A percentile compares a stretch with the other conserved stretches of the same genome.
Evolutionary conservation across 2,113 vertebrate genomes (phyloP).

Genomic region (Entosphenus tridentatus): DNA sequence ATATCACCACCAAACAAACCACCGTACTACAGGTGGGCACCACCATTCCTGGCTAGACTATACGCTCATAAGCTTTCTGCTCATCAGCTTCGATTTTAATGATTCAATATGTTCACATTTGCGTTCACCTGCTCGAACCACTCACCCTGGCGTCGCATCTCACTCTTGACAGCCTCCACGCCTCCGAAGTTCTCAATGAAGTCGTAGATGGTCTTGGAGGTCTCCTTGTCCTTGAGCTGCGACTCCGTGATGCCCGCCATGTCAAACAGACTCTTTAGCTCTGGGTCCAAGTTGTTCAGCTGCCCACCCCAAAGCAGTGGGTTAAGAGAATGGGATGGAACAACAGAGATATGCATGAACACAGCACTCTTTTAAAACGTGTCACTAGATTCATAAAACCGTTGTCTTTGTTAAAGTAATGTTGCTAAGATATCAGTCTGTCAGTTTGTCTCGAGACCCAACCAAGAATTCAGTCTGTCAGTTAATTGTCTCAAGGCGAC

Average conservation of each 20-base stretch:
- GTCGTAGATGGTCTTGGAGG: slow-evolving; percentile 94
- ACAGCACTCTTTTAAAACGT: neutral
- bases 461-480: no score
- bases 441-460: no score
- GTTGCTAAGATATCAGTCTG: no score
- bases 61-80: no score
- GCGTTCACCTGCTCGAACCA: neutral
- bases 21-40: no score
- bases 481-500: no score
- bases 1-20: no score
- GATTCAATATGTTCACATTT: no score
- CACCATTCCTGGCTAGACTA: no score
- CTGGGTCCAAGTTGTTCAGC: slow-evolving; percentile 92
- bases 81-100: no score
- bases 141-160: slow-evolving; percentile 79
- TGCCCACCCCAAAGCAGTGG: slow-evolving; percentile 13
- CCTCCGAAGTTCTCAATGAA: slow-evolving; percentile 97
- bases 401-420: no score
- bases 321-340: neutral
- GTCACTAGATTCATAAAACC: no score
- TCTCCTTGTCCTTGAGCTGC: slow-evolving; percentile 90
- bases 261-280: slow-evolving; percentile 89
- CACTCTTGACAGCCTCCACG: slow-evolving; percentile 90
- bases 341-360: neutral
- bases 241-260: slow-evolving; percentile 90